Evolutionary conservation across 1,140 invertebrate genomes (phyloP).

Genomic region (Ceratina calcarata): DNA sequence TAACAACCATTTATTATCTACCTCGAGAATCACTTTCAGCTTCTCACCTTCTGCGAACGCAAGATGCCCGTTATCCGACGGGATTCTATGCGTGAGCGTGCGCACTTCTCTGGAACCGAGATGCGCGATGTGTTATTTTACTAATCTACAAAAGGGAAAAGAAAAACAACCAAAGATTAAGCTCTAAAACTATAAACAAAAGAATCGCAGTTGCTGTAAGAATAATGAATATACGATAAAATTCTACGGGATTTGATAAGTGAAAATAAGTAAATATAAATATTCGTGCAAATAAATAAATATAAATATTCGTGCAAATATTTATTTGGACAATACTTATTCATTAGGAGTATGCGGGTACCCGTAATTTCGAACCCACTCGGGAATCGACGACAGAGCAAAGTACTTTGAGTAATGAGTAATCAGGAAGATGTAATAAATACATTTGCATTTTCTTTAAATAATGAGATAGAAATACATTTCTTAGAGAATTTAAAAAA

Average conservation of each 20-base stretch:
- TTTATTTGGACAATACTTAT: too few species aligned
- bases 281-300: too few species aligned
- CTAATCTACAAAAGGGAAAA: slow-evolving; percentile 57
- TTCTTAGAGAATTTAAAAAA: too few species aligned
- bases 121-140: slow-evolving; percentile 59
- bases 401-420: too few species aligned
- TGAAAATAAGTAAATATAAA: not conserved
- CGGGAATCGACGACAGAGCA: too few species aligned
- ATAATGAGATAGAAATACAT: too few species aligned
- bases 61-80: slow-evolving; percentile 88
- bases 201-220: not conserved
- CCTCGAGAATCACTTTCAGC: slow-evolving; percentile 87
- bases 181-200: slow-evolving; percentile 40
- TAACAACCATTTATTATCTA: slow-evolving; percentile 88
- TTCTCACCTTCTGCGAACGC: slow-evolving; percentile 89
- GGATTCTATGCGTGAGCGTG: slow-evolving; percentile 86
- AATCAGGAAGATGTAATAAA: too few species aligned
- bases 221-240: slow-evolving; percentile 13
- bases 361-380: too few species aligned
- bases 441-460: too few species aligned
- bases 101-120: slow-evolving; percentile 84
- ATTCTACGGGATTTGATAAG: not conserved
- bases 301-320: too few species aligned
- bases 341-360: too few species aligned
- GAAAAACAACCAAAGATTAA: slow-evolving; percentile 53